These are phyloP conservation scores for Nycticebus coucang DNA, from an alignment of 2,113 vertebrate species.

Conservation along the genomic window DNA sequence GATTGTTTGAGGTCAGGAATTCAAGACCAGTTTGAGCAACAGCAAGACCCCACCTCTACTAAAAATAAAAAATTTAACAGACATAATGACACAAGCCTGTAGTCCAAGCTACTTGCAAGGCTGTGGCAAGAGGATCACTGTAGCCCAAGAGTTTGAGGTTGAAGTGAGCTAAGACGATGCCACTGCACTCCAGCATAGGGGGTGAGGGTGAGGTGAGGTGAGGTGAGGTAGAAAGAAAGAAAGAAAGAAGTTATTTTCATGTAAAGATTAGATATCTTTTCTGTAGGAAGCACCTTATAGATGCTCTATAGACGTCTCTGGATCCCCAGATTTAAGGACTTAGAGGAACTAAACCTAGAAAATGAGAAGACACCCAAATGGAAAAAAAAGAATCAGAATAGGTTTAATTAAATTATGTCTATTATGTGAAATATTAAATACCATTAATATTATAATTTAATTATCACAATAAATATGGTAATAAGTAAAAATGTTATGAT, in stretches of 20 bases:
- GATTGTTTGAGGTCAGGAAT: too few species aligned
- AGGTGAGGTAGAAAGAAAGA: too few species aligned
- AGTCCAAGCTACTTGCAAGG: too few species aligned
- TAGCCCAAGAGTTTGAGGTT: background rate
- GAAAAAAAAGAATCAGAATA: background rate
- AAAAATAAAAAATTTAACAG: too few species aligned
- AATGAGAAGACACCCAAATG: background rate
- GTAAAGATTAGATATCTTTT: background rate
- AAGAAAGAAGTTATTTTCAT: background rate
- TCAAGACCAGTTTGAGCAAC: too few species aligned
- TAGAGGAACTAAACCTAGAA: slow-evolving; percentile 32
- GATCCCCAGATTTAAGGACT: background rate
- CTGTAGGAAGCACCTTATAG: background rate
- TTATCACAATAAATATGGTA: slow-evolving; percentile 1
- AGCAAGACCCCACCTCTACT: too few species aligned
- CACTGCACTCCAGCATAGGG: too few species aligned
- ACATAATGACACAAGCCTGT: too few species aligned
- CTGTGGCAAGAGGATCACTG: background rate
- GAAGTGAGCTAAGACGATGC: background rate
- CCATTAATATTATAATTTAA: background rate
- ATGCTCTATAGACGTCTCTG: background rate
- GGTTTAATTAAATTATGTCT: slow-evolving; percentile 9
- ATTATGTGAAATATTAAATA: background rate
- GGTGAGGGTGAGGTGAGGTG: too few species aligned
- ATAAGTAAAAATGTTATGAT: background rate